Evolutionary conservation across 92 coral and sea anemone species (phyloP), one percentile per base, ranked within the genome.

Genomic region (Palythoa caribaeorum): DNA sequence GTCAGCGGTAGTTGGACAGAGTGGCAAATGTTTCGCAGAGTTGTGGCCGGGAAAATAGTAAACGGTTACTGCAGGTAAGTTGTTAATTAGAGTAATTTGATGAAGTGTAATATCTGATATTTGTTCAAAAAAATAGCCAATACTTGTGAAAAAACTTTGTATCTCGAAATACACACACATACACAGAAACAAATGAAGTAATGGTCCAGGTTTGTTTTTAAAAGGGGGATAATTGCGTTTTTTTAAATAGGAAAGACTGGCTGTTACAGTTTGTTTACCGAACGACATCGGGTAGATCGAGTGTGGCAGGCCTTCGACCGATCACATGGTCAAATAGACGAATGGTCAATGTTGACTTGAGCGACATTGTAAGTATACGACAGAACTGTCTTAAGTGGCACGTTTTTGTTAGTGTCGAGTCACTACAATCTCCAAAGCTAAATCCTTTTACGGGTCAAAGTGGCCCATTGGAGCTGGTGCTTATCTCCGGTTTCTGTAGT

Each of bases 11-110:
- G 94, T 7, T 84, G 84, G 16, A 48, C 54, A 0, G 90, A 92
- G 57, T 96, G 98, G 98, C 52, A 87, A 59, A 54, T 59, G 19
- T 83, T 91, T 55, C 84, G 89, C 50, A 90, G 87, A 39, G 93
- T 96, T 90, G 94, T 96, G 2, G 97, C 96, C 68, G 98, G 98
- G 38, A 86, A 90, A 63, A 66, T 96, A 44, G 84, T 94, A 2
- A 96, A 96, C 73, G 97, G 98, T 5, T 96, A 94, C 68, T 94
- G 96, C 80, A 87, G 89, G 94, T 94, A 77, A 20, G 83, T 87
- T 19, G 9, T 44, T 52, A 65, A 20, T 5, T 7, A 5, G 10
- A 70, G 44, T 20, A 20, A 9, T 68, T 20, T 3, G 3, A 11
- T 3, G 19, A 59, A 14, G 15, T 4, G 37, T 19, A 15, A 6